Evolutionary conservation across 2,797 vertebrate genomes (phyloP).

Genomic region (Scarus forsteni): DNA sequence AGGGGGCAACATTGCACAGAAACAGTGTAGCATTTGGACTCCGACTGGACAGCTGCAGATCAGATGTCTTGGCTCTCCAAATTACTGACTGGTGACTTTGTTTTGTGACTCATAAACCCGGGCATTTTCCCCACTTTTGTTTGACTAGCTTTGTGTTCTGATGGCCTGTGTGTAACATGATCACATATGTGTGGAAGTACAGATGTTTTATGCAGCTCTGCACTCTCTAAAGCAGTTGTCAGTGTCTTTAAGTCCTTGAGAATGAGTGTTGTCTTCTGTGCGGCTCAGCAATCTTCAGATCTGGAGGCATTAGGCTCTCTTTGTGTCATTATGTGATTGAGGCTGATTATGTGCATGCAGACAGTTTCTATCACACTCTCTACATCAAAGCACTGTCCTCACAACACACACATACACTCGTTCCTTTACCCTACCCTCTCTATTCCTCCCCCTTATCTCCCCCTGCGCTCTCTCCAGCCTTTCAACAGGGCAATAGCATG

Average conservation of each 20-base stretch:
- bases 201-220: slow-evolving; percentile 1
- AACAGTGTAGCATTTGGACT: slow-evolving; percentile 7
- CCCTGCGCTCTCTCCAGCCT: slow-evolving; percentile 57
- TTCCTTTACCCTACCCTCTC: slow-evolving; percentile 45
- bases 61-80: slow-evolving; percentile 67
- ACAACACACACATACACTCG: slow-evolving; percentile 23
- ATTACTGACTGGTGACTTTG: slow-evolving; percentile 59
- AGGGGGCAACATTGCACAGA: slow-evolving; percentile 70
- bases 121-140: slow-evolving; percentile 33
- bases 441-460: slow-evolving; percentile 56
- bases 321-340: slow-evolving; percentile 68
- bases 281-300: slow-evolving; percentile 48
- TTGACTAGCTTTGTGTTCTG: slow-evolving; percentile 41
- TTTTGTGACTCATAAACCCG: slow-evolving; percentile 63
- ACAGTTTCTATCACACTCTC: slow-evolving; percentile 61
- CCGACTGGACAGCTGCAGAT: slow-evolving; percentile 63
- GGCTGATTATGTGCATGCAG: slow-evolving; percentile 63
- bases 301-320: slow-evolving; percentile 39
- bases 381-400: slow-evolving; percentile 65
- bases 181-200: slow-evolving; percentile 26
- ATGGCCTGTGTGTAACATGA: slow-evolving; percentile 19
- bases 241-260: slow-evolving; percentile 28
- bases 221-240: slow-evolving; percentile 10
- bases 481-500: slow-evolving; percentile 65
- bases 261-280: slow-evolving; percentile 52